Base-by-base conservation (phyloP, 2,797 vertebrate genomes). In the Acrocephalus scirpaceus region DNA sequence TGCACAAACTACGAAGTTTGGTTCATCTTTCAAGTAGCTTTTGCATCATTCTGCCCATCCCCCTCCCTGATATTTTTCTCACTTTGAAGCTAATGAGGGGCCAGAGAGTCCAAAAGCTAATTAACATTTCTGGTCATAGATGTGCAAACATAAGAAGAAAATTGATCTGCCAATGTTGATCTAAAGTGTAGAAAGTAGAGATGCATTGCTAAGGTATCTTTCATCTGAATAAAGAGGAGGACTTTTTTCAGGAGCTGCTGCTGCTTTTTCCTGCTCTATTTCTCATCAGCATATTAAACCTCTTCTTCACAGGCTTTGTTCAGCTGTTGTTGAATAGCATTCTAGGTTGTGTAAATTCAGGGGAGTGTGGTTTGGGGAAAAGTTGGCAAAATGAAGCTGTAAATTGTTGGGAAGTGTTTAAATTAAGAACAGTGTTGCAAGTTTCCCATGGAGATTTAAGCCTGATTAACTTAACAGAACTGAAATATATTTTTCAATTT, bases 51-150 rank as follows among this genome's bases (percentile, higher is more conserved):
- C 45, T 47, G 6, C 85, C 94, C 88, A 13, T 83, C 82, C 32
- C 60, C 40, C 60, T 81, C 9, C 40, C 66, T 71, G 94, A 69
- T 92, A 70, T 75, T 90, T 92, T 95, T 96, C 92, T 96, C 94
- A 94, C 95, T 94, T 97, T 96, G 91, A 86, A 38, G 54, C 53
- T 87, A 78, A 85, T 51, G 44, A 92, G 56, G 62, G 76, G 56
- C 67, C 60, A 94, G 73, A 95, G 76, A 44, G 94, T 85, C 60
- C 76, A 73, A 66, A 83, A 32, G 82, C 75, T 92, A 96, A 96
- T 97, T 95, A 97, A 92, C 54, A 87, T 97, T 87, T 96, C 65
- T 89, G 91, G 50, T 79, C 13, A 9, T 8, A 16, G 45, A 71
- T 58, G 42, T 91, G 84, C 58, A 92, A 89, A 90, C 13, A 12